These are phyloP conservation scores for Thalassoma bifasciatum DNA, from an alignment of 2,113 vertebrate species.

Conservation along the genomic window DNA sequence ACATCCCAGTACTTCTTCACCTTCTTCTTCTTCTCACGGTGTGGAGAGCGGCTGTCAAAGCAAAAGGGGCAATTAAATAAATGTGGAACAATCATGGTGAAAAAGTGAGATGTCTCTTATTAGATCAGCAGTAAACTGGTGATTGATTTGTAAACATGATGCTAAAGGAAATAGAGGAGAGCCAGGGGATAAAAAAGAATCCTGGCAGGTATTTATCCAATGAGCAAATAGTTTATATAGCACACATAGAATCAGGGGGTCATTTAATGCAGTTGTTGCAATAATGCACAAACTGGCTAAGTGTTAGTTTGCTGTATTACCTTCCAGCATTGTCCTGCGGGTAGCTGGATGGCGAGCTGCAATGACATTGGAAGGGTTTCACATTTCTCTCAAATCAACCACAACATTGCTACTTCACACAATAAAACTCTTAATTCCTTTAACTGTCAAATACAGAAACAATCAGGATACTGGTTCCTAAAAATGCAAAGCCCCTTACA, in stretches of 20 bases:
- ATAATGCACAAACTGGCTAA: constrained; percentile 63
- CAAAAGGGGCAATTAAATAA: constrained; percentile 12
- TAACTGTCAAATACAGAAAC: background rate
- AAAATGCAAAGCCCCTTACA: background rate
- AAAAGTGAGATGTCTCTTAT: background rate
- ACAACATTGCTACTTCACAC: constrained; percentile 56
- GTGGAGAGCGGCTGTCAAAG: constrained; percentile 87
- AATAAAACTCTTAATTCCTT: background rate
- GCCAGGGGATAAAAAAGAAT: constrained; percentile 20
- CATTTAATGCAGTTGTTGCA: constrained; percentile 56
- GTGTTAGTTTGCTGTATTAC: constrained; percentile 80
- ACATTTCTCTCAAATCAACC: constrained; percentile 73
- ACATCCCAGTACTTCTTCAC: constrained; percentile 95
- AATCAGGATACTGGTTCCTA: background rate
- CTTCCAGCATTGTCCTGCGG: constrained; percentile 82
- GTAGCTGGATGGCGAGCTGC: constrained; percentile 80
- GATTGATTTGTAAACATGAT: background rate
- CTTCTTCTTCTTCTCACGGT: constrained; percentile 95
- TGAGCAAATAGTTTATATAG: background rate
- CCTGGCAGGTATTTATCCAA: constrained; percentile 35
- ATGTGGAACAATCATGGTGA: background rate
- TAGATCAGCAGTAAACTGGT: constrained; percentile 22
- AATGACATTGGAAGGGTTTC: constrained; percentile 81
- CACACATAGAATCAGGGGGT: constrained; percentile 35
- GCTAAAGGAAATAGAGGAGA: constrained; percentile 9